phyloP scores from a whole-genome alignment of 2,888 invertebrate species.

The Thymelicus lineola region DNA sequence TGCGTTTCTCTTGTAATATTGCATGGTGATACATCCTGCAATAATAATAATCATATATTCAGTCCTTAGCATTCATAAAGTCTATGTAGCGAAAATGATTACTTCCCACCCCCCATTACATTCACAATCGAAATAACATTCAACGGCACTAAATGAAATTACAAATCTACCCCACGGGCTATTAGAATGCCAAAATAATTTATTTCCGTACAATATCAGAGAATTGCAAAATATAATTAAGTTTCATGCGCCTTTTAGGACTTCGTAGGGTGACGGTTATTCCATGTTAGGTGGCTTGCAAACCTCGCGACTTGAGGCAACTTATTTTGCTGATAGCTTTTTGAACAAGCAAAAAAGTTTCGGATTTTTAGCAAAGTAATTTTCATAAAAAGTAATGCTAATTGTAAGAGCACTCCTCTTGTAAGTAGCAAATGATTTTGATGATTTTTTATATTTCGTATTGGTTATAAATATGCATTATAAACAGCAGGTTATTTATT shows the following conservation, averaged over 20 bases:
- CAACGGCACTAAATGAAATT: conserved; percentile 35
- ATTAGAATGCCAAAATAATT: conserved; percentile 38
- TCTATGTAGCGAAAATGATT: conserved; percentile 22
- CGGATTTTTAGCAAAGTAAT: too few species aligned
- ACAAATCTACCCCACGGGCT: conserved; percentile 29
- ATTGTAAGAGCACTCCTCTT: too few species aligned
- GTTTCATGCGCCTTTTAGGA: conserved; percentile 32
- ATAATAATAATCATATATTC: neutral
- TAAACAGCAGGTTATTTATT: too few species aligned
- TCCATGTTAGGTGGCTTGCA: neutral
- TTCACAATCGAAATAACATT: conserved; percentile 32
- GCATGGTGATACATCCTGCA: neutral
- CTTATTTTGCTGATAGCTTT: neutral
- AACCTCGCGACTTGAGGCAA: neutral
- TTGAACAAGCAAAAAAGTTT: too few species aligned
- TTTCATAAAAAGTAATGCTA: too few species aligned
- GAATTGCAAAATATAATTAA: conserved; percentile 36
- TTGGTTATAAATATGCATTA: too few species aligned
- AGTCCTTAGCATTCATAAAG: neutral
- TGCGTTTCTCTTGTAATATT: too few species aligned
- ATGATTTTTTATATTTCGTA: too few species aligned
- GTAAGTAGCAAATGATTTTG: too few species aligned
- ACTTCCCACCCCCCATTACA: conserved; percentile 24
- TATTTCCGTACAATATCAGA: conserved; percentile 36
- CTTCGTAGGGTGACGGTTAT: conserved; percentile 2